Base-by-base conservation (phyloP, 2,113 vertebrate genomes). In the Procavia capensis region DNA sequence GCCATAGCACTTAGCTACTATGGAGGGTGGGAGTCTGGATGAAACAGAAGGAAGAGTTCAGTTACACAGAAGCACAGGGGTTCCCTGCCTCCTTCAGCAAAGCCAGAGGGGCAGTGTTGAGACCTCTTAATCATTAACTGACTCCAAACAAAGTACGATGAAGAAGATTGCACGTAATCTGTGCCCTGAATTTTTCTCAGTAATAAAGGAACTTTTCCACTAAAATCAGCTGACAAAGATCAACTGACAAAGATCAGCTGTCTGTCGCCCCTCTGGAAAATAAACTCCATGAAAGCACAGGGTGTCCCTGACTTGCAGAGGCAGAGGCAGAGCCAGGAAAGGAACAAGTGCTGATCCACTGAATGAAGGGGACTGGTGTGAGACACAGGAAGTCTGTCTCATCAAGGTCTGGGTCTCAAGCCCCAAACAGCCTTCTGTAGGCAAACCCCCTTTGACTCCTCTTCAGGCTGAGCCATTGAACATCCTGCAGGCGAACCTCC, bases 261-360 rank as follows among this genome's bases (percentile, higher is more conserved):
- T 45, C 14, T 80, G 6, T 39, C 84, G 85, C 57, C 39, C 31
- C 54, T 34, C 50, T 61, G 24, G 6, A 27, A 0, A 0, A 47
- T 57, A 10, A 74, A 29, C 8, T 20, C 20, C 63, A 0, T 3
- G 6, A 39, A 22, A 68, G 13, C 59, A n/a, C 9, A 10, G 39
- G 1, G 20, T 5, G 3, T 39, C 36, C 63, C 0, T 0, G 7
- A 6, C 54, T 74, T 0, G 3, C 17, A 66, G 79, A 41, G 25
- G 39, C 45, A n/a, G n/a, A n/a, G n/a, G n/a, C n/a, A n/a, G n/a
- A n/a, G 6, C 5, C 17, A 25, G 14, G 6, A 61, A 61, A 22
- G 61, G 11, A 43, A 8, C 3, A 3, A 13, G 14, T 9, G 20
- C 31, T 61, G 17, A 78, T 9, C 39, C 6, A 10, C 20, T 43